Evolutionary conservation across 2,888 invertebrate genomes (phyloP).

Genomic region (Phyto melanocephala): DNA sequence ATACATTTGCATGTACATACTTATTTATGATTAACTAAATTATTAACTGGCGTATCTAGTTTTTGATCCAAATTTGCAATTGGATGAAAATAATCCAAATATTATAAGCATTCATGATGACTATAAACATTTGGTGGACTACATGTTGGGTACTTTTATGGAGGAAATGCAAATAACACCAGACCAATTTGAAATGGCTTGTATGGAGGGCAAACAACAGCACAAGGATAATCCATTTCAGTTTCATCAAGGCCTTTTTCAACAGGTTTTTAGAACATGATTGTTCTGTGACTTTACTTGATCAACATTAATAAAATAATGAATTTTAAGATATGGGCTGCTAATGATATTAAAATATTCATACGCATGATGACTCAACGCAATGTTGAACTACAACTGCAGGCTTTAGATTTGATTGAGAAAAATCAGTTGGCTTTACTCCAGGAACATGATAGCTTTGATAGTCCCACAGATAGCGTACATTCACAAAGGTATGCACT

Average conservation of each 20-base stretch:
- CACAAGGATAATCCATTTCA: slow-evolving; percentile 80
- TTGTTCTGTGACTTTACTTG: too few relatives aligned
- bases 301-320: too few relatives aligned
- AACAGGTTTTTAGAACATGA: slow-evolving; percentile 76
- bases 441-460: slow-evolving; percentile 75
- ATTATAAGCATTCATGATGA: slow-evolving; percentile 89
- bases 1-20: too few relatives aligned
- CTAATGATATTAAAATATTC: slow-evolving; percentile 93
- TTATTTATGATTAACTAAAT: neutral
- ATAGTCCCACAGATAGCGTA: slow-evolving; percentile 63
- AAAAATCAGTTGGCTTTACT: slow-evolving; percentile 85
- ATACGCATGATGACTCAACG: slow-evolving; percentile 95
- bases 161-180: slow-evolving; percentile 93
- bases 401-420: slow-evolving; percentile 91
- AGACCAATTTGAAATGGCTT: slow-evolving; percentile 92
- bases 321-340: slow-evolving; percentile 91
- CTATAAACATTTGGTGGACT: slow-evolving; percentile 94
- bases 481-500: slow-evolving; percentile 66
- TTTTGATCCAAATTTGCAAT: slow-evolving; percentile 87
- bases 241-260: slow-evolving; percentile 83
- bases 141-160: slow-evolving; percentile 94
- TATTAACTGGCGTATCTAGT: slow-evolving; percentile 80
- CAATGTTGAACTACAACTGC: slow-evolving; percentile 93
- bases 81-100: slow-evolving; percentile 84
- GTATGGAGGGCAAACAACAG: slow-evolving; percentile 79